Conservation (phyloP, 2,113 vertebrate species). For the Odontesthes bonariensis region DNA sequence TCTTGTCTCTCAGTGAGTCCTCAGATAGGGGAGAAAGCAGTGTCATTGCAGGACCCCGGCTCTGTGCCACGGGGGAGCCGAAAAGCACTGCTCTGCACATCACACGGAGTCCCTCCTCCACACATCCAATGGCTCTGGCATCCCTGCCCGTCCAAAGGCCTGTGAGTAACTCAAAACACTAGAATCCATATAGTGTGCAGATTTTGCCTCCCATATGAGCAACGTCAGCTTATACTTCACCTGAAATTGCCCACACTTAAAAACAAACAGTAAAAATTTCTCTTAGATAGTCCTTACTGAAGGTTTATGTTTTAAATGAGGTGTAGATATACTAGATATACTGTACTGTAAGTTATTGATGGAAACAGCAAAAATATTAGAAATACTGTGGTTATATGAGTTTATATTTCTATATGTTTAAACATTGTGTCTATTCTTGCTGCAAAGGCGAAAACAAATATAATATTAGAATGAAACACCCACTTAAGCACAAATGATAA, state of each 20-base stretch:
- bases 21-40: slow-evolving; percentile 92
- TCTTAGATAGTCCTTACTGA: too few relatives aligned
- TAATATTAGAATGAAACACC: not conserved
- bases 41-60: slow-evolving; percentile 85
- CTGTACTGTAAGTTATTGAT: too few relatives aligned
- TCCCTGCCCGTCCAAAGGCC: slow-evolving; percentile 88
- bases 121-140: slow-evolving; percentile 91
- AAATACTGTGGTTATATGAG: not conserved
- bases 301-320: not conserved
- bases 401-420: not conserved
- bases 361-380: not conserved
- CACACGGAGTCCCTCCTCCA: slow-evolving; percentile 90
- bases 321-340: not conserved
- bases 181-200: not conserved
- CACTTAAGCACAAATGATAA: not conserved
- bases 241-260: too few relatives aligned
- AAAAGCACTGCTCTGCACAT: slow-evolving; percentile 89
- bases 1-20: slow-evolving; percentile 87
- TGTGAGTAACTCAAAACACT: slow-evolving; percentile 82
- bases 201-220: not conserved
- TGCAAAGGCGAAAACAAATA: slow-evolving; percentile 4
- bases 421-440: not conserved
- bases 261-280: too few relatives aligned
- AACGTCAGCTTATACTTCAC: not conserved
- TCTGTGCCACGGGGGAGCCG: slow-evolving; percentile 85